phyloP scores from a whole-genome alignment of 1,140 invertebrate species.

The Arctopsyche grandis region DNA sequence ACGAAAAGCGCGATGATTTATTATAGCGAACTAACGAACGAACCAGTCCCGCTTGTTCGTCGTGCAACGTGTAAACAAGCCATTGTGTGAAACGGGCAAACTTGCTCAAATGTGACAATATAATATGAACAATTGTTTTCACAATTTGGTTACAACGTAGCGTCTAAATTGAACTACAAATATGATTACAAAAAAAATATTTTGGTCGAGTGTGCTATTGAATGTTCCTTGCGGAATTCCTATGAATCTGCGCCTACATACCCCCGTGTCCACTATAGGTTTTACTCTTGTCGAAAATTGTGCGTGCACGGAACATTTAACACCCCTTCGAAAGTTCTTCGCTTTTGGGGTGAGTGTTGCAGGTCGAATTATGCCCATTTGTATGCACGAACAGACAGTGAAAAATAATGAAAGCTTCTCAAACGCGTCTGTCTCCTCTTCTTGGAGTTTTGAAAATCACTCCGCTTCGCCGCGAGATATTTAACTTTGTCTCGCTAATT shows the following conservation, averaged over 20 bases:
- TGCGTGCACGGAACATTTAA: conserved; percentile 16
- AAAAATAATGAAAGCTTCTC: background rate
- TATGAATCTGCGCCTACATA: too few species aligned
- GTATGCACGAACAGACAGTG: background rate
- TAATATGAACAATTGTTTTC: too few species aligned
- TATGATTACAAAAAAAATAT: too few species aligned
- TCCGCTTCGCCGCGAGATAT: background rate
- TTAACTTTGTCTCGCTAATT: conserved; percentile 23
- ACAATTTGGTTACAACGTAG: too few species aligned
- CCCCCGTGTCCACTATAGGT: background rate
- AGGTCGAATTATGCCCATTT: background rate
- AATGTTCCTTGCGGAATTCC: too few species aligned
- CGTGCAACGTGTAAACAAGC: too few species aligned
- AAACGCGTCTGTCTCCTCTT: background rate
- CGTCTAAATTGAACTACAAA: too few species aligned
- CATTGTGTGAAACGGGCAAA: too few species aligned
- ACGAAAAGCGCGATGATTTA: background rate
- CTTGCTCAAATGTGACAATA: too few species aligned
- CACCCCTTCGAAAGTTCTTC: background rate
- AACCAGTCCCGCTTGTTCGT: too few species aligned
- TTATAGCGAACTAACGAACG: too few species aligned
- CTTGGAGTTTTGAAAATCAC: background rate
- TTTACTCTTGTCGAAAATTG: conserved; percentile 13
- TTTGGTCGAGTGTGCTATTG: too few species aligned
- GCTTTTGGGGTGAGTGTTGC: background rate